Evolutionary conservation across 2,888 invertebrate genomes (phyloP).

Genomic region (Mylabris sibirica): DNA sequence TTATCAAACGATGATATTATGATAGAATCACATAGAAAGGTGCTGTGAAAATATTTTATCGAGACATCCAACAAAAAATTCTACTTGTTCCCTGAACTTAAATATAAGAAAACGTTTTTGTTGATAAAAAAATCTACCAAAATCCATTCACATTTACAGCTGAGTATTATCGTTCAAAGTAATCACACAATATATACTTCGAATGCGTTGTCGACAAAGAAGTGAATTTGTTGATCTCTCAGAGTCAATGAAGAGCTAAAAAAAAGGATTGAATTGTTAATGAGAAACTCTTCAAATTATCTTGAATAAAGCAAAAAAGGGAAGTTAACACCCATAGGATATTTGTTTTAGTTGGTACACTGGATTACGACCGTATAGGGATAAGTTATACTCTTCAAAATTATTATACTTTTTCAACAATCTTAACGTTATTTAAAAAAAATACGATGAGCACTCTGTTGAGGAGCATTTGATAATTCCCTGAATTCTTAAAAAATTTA

Average conservation of each 20-base stretch:
- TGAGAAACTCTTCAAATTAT: background rate
- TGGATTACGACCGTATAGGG: background rate
- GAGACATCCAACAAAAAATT: background rate
- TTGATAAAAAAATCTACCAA: background rate
- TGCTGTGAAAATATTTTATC: background rate
- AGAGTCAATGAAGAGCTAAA: background rate
- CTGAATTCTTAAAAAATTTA: too few species aligned
- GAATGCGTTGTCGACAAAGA: background rate
- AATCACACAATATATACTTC: too few species aligned
- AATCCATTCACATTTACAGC: too few species aligned
- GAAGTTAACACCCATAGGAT: background rate
- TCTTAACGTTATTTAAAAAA: background rate
- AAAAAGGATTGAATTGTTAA: background rate
- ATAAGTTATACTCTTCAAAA: background rate
- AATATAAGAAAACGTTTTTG: background rate
- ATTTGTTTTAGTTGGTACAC: background rate
- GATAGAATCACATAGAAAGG: background rate
- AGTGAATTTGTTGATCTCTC: background rate
- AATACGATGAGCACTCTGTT: background rate
- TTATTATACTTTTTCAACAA: constrained; percentile 3
- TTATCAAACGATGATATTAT: background rate
- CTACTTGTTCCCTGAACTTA: background rate
- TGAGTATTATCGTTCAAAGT: too few species aligned
- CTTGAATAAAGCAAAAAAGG: background rate
- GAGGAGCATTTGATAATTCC: too few species aligned